These are phyloP conservation scores for Atrichornis clamosus DNA, from an alignment of 2,113 vertebrate genomes.

Conservation along the genomic window DNA sequence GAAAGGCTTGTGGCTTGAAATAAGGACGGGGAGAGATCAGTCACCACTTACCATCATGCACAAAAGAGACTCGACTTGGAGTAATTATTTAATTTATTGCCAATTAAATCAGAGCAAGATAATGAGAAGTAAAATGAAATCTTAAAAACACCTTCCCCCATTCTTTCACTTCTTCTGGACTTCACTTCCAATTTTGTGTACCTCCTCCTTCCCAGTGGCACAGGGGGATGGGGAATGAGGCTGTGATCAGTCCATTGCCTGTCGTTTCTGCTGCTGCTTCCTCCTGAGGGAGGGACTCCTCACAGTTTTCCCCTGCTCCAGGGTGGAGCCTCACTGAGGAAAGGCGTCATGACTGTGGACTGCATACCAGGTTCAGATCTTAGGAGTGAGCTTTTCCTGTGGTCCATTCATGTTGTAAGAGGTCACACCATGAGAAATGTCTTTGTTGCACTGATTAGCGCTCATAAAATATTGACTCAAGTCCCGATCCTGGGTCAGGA, in stretches of 20 bases:
- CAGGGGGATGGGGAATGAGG: background rate
- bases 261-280: background rate
- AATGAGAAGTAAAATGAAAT: background rate
- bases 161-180: background rate
- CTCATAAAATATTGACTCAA: background rate
- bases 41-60: background rate
- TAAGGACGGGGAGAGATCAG: background rate
- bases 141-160: background rate
- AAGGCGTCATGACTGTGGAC: background rate
- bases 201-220: background rate
- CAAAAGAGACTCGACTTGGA: fast-evolving
- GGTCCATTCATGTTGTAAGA: background rate
- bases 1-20: background rate
- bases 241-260: background rate
- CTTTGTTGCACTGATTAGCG: background rate
- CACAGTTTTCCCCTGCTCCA: background rate
- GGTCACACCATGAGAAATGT: background rate
- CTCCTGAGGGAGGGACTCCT: background rate
- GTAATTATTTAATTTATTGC: background rate
- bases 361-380: background rate
- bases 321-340: background rate
- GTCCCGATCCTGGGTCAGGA: background rate
- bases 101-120: background rate
- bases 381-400: background rate
- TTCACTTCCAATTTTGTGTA: background rate